These are phyloP conservation scores for Leucania comma DNA, from an alignment of 2,888 invertebrate genomes.

Conservation along the genomic window DNA sequence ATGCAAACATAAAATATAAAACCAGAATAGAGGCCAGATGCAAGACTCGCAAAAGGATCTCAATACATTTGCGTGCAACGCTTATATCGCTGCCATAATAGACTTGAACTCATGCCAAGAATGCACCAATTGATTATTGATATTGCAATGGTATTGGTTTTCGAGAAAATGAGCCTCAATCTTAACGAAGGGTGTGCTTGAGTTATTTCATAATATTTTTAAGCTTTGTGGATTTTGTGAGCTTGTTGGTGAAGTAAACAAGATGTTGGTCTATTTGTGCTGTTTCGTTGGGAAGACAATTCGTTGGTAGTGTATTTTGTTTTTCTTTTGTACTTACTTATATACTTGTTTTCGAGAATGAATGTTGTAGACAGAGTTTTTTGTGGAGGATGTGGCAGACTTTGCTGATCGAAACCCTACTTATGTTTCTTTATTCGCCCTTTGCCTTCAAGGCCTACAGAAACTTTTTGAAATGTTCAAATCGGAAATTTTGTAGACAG, in stretches of 20 bases:
- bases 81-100: constrained; percentile 81
- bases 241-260: constrained; percentile 47
- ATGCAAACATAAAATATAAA: constrained; percentile 65
- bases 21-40: constrained; percentile 73
- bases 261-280: constrained; percentile 42
- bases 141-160: constrained; percentile 88
- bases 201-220: constrained; percentile 65
- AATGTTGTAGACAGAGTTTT: not conserved
- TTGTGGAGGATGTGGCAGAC: not conserved
- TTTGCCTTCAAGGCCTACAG: no score
- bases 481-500: no score
- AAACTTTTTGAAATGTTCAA: no score
- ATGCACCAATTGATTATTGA: constrained; percentile 90
- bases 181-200: constrained; percentile 72
- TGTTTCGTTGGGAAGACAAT: constrained; percentile 22
- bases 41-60: constrained; percentile 79
- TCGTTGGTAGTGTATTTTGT: constrained; percentile 16
- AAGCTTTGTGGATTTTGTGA: constrained; percentile 40
- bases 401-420: no score
- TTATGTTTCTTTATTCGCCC: no score
- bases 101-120: constrained; percentile 89
- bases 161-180: constrained; percentile 79
- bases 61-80: constrained; percentile 83
- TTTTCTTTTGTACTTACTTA: constrained; percentile 6
- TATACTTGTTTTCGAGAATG: constrained; percentile 8